Conservation (phyloP, 1,140 invertebrate species). For the Chymomyza costata region DNA sequence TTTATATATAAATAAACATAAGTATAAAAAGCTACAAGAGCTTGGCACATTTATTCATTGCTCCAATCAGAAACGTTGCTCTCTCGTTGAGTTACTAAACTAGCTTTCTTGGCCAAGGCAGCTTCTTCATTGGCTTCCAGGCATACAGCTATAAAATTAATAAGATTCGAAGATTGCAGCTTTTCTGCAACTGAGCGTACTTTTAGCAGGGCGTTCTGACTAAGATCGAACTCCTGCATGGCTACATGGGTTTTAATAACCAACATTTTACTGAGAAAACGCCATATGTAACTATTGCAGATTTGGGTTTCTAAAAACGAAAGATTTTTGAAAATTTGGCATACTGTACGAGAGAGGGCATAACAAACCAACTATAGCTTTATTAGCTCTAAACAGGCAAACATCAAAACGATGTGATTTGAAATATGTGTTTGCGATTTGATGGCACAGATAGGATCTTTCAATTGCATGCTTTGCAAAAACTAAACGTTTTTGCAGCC, state of each 20-base stretch:
- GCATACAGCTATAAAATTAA: slow-evolving; percentile 56
- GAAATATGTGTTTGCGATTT: slow-evolving; percentile 52
- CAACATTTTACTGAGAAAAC: slow-evolving; percentile 44
- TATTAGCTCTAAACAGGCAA: slow-evolving; percentile 45
- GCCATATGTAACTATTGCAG: slow-evolving; percentile 48
- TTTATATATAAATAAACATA: no score
- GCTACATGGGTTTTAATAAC: slow-evolving; percentile 52
- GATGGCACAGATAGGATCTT: slow-evolving; percentile 59
- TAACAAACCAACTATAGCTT: slow-evolving; percentile 45
- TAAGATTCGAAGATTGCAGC: slow-evolving; percentile 35
- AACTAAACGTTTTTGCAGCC: slow-evolving; percentile 51
- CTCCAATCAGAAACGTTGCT: no score
- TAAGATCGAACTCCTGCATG: slow-evolving; percentile 51
- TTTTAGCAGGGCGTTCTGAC: slow-evolving; percentile 27
- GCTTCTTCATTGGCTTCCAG: slow-evolving; percentile 41
- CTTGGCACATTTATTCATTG: no score
- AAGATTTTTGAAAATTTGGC: not conserved
- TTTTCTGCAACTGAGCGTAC: slow-evolving; percentile 43
- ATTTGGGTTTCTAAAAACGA: slow-evolving; percentile 34
- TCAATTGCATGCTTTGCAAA: slow-evolving; percentile 55
- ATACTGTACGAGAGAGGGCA: not conserved
- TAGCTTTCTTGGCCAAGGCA: no score
- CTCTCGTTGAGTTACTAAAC: no score
- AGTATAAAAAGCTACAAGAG: no score
- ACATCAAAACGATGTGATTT: slow-evolving; percentile 44